Base-by-base conservation (phyloP, 2,888 invertebrate species). In the Meliscaeva auricollis region DNA sequence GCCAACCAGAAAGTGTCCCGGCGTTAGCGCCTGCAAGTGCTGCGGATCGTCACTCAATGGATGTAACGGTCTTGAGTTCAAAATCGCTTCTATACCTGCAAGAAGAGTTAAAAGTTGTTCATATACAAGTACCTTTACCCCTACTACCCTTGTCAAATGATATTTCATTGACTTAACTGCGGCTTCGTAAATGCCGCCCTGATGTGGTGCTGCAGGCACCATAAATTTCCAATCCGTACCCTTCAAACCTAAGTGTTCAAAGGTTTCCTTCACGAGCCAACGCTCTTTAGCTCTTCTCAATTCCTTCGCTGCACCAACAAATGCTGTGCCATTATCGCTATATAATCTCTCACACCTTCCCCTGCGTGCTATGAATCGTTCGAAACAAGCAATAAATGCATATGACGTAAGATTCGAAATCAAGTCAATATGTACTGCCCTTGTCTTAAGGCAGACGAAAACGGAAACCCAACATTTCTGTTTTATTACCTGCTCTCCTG, bases 321-420 rank as follows among this genome's bases (percentile, higher is more conserved):
- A 89, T 15, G 88, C 88, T 3, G 88, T 88, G 3, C 89, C 89
- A 60, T 88, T 88, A 56, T 90, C 90, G 68, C 87, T 87, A 73
- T 88, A 89, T 1, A 89, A 69, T 13, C 84, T 68, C 3, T 75
- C 62, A 11, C 87, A 87, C 3, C 87, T 35, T 3, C 89, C 90
- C 22, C 88, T 81, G 4, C 89, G 72, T 1, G 88, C 64, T 0
- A 84, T 62, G 30, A 90, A 90, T 9, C 90, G 64, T 15, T 85
- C 56, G 38, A 88, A 85, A 2, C 87, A 48, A 2, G 48, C 48
- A 17, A 48, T 48, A 11, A 48, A 48, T 8, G 48, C 48, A 9
- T 0, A 9, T 20, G 48, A 48, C 5, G 20, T 48, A 0, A 48
- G 48, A 48, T 9, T 7, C 8, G 48, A 20, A 3, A 48, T 20